Evolutionary conservation across 2,113 vertebrate species (phyloP), one percentile per base, ranked within the genome.

Genomic region (Aramus guarauna): DNA sequence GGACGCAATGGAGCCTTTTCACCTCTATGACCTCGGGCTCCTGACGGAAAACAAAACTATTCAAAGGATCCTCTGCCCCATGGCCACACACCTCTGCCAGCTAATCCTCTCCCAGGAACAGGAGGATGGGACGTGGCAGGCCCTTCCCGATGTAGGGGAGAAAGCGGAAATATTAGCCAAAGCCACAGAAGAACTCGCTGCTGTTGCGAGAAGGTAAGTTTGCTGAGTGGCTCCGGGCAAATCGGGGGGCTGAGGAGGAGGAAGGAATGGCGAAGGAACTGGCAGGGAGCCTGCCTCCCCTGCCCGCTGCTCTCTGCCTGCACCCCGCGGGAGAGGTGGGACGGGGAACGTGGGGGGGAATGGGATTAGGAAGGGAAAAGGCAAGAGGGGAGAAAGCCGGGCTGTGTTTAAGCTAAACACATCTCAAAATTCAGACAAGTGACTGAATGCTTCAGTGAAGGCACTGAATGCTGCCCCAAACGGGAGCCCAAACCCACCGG

Each of bases 21-120:
- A 13, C 6, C 47, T 91, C 56, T 34, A 11, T 0, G 55, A 67
- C 9, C 83, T 95, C 0, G 16, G 64, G 34, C 22, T 84, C 26
- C 43, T 63, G 8, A 30, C 37, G 11, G 93, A 68, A 63, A 94
- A 75, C 76, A 81, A 50, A 78, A 66, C 68, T 2, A 13, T 67
- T 15, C 64, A 56, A 22, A 63, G 47, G 86, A 85, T 96, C 85
- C 84, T 97, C 58, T 72, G 56, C 18, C 93, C 96, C 84, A 94
- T 96, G 95, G 89, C 84, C 4, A n/a, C 12, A 0, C 76, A 96
- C 73, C 73, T 96, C 37, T 96, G 86, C 69, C 84, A 74, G 2
- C 86, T 96, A 6, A 69, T 81, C n/a, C 86, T 97, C 0, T 11
- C 84, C 55, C 39, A 41, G 59, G 29, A 92, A n/a, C 4, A 22